Evolutionary conservation across 2,888 invertebrate genomes (phyloP).

Genomic region (Pristionchus mayeri): DNA sequence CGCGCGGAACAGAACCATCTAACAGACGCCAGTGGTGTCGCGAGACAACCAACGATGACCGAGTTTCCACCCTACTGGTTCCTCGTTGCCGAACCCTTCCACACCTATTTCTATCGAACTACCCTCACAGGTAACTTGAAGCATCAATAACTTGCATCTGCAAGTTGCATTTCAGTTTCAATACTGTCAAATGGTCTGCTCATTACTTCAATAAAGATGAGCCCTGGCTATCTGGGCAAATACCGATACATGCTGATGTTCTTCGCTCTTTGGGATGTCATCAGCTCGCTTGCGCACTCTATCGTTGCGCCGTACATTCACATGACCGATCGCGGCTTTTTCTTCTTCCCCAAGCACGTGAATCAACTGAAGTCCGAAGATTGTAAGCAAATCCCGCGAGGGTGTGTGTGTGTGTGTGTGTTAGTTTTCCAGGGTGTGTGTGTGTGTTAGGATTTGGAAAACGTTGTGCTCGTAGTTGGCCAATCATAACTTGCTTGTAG

Average conservation of each 20-base stretch:
- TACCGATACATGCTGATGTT: constrained; percentile 8
- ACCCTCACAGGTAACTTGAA: neutral
- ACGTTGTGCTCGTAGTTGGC: no score
- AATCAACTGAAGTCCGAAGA: constrained; percentile 11
- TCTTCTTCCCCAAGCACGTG: constrained; percentile 18
- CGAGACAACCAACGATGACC: no score
- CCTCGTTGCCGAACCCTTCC: constrained; percentile 10
- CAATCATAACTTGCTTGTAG: no score
- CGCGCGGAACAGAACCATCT: no score
- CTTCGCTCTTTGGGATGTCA: constrained; percentile 1
- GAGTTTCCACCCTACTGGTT: constrained; percentile 3
- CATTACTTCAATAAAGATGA: neutral
- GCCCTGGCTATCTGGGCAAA: neutral
- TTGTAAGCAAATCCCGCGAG: no score
- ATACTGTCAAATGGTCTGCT: neutral
- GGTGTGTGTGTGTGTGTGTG: no score
- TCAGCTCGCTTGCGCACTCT: constrained; percentile 11
- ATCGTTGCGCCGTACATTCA: neutral
- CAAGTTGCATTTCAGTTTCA: neutral
- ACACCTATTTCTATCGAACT: neutral
- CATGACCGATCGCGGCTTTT: neutral
- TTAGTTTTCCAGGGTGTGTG: no score
- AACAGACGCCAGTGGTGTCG: no score
- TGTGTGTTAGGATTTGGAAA: no score
- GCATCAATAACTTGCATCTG: neutral